Base-by-base conservation (phyloP, 92 coral and sea anemone genomes). In the Actinostola sp. region DNA sequence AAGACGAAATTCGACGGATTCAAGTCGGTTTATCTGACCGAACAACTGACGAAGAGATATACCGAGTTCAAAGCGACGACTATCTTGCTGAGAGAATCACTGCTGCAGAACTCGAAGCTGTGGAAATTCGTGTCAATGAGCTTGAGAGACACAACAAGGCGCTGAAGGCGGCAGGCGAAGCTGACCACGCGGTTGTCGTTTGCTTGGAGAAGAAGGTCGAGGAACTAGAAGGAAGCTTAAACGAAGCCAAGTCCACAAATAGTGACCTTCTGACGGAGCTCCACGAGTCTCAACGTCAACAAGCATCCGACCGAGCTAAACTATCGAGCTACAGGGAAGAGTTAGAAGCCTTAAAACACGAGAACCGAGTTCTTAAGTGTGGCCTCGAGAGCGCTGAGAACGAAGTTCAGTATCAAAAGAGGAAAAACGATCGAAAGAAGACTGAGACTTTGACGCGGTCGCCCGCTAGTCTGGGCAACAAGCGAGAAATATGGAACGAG, bases 171-270 rank as follows among this genome's bases (percentile, higher is more conserved):
- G 94, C 95, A 34, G 76, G 95, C 24, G 87, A 82, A 31, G 98
- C 98, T 7, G 98, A 94, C 63, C 98, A 94, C 70, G 87, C 97
- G 11, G 76, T 92, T 52, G 85, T 94, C 28, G 79, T 73, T 13
- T 92, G 94, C 59, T 66, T 92, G 19, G 95, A 86, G 67, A 88
- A 82, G 71, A 94, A 91, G 70, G 75, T 80, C 13, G 82, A 71
- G 3, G 95, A 92, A 36, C 54, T 88, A 63, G 98, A 94, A 71
- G 76, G 74, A 41, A 63, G 82, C n/a, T 72, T 88, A 16, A 67
- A 71, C 63, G 71, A 80, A 29, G 82, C 98, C 2, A 85, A 87
- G n/a, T 88, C 84, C 26, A 68, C 86, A 21, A 81, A 88, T 39
- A 94, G 95, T 63, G 82, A 76, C 8, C 67, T 86, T 19, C 59